Conservation (phyloP, 2,113 vertebrate species). For the Lipotes vexillifer region DNA sequence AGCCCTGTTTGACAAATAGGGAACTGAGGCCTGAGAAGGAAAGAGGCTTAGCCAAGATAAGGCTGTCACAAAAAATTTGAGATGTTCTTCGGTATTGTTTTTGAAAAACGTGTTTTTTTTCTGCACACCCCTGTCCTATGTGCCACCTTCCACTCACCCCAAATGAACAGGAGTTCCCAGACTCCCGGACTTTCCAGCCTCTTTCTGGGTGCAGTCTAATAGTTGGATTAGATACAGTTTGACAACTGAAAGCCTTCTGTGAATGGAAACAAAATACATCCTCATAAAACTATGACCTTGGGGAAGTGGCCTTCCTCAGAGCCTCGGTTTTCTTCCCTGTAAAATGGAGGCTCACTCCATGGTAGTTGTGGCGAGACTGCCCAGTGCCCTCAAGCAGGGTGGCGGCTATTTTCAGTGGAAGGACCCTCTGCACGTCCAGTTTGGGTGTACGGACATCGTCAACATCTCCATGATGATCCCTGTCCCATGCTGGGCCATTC, state of each 20-base stretch:
- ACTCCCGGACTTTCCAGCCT: background rate
- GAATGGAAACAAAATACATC: constrained; percentile 25
- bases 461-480: constrained; percentile 2
- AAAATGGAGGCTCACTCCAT: background rate
- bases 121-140: background rate
- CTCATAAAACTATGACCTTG: constrained; percentile 17
- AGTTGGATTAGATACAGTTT: background rate
- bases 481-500: background rate
- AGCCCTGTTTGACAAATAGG: background rate
- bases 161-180: background rate
- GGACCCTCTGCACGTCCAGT: background rate
- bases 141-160: background rate
- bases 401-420: background rate
- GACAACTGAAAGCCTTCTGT: constrained; percentile 25
- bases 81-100: background rate
- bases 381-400: background rate
- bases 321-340: constrained; percentile 8
- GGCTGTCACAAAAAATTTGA: background rate
- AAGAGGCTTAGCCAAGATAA: background rate
- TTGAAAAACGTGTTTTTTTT: background rate
- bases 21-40: background rate
- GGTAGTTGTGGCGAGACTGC: background rate
- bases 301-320: background rate
- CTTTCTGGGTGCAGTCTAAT: background rate
- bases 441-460: background rate